These are phyloP conservation scores for Polyommatus icarus DNA, from an alignment of 2,888 invertebrate genomes.

Conservation along the genomic window DNA sequence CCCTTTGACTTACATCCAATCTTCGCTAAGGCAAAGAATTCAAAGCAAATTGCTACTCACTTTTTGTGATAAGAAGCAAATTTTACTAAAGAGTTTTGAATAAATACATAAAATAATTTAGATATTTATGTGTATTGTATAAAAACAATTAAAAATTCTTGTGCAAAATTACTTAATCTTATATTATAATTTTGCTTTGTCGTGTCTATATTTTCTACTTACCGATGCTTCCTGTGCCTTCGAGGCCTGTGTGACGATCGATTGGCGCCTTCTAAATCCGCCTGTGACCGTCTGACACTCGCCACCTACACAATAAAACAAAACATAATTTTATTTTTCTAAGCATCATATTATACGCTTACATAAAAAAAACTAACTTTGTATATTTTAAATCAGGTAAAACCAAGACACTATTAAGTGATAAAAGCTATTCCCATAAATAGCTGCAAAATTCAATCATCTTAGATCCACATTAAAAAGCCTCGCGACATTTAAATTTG, in stretches of 20 bases:
- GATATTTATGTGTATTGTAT: too few species aligned
- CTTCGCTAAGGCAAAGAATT: not conserved
- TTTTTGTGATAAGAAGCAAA: not conserved
- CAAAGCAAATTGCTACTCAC: not conserved
- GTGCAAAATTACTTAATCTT: too few species aligned
- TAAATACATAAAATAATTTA: too few species aligned
- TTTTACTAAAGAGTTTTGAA: too few species aligned
- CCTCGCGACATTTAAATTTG: not conserved
- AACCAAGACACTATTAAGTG: not conserved
- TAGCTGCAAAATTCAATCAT: conserved; percentile 31
- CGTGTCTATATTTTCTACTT: conserved; percentile 35
- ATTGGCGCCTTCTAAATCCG: conserved; percentile 77
- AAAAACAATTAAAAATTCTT: too few species aligned
- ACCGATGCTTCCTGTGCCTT: conserved; percentile 82
- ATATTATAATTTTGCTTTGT: too few species aligned
- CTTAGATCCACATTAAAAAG: not conserved
- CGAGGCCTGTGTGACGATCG: conserved; percentile 81
- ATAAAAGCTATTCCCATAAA: conserved; percentile 27
- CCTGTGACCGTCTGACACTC: conserved; percentile 82
- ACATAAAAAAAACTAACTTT: not conserved
- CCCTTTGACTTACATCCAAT: not conserved
- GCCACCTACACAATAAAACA: conserved; percentile 79
- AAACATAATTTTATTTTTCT: not conserved
- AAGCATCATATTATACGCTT: not conserved
- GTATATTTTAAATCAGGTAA: not conserved